A percentile compares a stretch with the other conserved stretches of the same genome.
Conservation (phyloP, 2,113 vertebrate species). For the Sminthopsis crassicaudata region DNA sequence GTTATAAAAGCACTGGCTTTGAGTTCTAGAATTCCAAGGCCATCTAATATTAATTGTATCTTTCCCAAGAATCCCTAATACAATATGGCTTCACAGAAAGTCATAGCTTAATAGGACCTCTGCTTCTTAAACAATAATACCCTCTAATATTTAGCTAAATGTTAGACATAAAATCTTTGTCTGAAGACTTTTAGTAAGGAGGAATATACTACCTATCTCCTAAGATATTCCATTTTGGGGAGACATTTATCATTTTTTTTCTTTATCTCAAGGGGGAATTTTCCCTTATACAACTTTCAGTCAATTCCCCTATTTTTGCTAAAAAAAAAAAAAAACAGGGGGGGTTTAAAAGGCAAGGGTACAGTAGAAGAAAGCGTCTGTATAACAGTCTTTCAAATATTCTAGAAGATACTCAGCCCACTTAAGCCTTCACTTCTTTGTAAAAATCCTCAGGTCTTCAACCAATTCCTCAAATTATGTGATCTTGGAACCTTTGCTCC, state of each 20-base stretch:
- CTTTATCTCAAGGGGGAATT: neutral
- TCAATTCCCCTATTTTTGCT: neutral
- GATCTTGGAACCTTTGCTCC: neutral
- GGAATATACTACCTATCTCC: neutral
- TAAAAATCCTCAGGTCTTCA: neutral
- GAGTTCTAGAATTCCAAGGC: neutral
- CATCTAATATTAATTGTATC: neutral
- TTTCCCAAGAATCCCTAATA: neutral
- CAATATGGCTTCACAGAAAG: neutral
- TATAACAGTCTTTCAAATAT: neutral
- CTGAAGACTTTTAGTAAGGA: neutral
- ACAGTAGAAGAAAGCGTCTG: neutral
- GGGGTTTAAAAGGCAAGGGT: neutral
- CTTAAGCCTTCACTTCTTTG: neutral
- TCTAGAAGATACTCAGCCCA: neutral
- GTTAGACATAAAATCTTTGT: neutral
- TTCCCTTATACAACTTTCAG: neutral
- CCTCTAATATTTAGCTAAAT: neutral
- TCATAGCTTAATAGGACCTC: neutral
- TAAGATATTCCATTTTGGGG: neutral
- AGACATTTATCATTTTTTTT: neutral
- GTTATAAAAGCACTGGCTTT: neutral
- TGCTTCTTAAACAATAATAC: neutral
- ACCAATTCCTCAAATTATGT: neutral
- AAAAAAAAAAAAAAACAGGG: neutral